Percentiles rank a stretch among this genome's conserved stretches.
Evolutionary conservation across 2,888 invertebrate species (phyloP).

Genomic region (Drosophila helvetica): DNA sequence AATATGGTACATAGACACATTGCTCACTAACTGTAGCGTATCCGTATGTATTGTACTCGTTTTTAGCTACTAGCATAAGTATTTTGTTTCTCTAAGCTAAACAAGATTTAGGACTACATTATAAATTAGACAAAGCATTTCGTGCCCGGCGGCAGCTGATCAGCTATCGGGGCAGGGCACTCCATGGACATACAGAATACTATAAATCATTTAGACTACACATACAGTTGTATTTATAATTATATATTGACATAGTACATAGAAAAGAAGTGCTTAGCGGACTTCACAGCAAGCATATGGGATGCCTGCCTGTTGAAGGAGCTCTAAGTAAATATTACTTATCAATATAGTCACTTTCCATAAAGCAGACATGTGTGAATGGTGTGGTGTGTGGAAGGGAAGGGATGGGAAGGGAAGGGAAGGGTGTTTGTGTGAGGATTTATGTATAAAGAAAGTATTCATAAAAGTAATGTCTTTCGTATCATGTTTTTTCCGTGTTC

Average conservation of each 20-base stretch:
- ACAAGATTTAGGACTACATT: constrained; percentile 51
- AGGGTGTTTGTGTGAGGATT: constrained; percentile 23
- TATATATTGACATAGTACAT: constrained; percentile 32
- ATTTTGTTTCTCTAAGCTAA: constrained; percentile 47
- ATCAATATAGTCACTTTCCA: constrained; percentile 61
- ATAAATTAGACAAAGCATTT: constrained; percentile 55
- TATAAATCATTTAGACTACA: constrained; percentile 62
- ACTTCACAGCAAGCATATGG: no score
- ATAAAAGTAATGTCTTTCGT: constrained; percentile 72
- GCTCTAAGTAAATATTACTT: constrained; percentile 75
- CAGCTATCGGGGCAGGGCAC: constrained; percentile 35
- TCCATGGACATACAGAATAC: constrained; percentile 55
- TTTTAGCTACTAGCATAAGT: constrained; percentile 69
- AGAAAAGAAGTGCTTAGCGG: constrained; percentile 26
- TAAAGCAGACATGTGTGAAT: constrained; percentile 47
- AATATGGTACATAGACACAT: constrained; percentile 51
- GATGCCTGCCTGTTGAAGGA: constrained; percentile 1
- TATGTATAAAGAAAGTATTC: constrained; percentile 44
- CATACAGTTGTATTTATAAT: constrained; percentile 45
- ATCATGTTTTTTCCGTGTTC: constrained; percentile 20
- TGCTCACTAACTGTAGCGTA: constrained; percentile 45
- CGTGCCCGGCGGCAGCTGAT: constrained; percentile 30
- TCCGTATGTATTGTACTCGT: constrained; percentile 30
- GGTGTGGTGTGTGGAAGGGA: constrained; percentile 18
- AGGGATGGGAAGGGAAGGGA: constrained; percentile 12